phyloP scores from a whole-genome alignment of 92 coral and sea anemone genomes.

The Palythoa grandiflora region DNA sequence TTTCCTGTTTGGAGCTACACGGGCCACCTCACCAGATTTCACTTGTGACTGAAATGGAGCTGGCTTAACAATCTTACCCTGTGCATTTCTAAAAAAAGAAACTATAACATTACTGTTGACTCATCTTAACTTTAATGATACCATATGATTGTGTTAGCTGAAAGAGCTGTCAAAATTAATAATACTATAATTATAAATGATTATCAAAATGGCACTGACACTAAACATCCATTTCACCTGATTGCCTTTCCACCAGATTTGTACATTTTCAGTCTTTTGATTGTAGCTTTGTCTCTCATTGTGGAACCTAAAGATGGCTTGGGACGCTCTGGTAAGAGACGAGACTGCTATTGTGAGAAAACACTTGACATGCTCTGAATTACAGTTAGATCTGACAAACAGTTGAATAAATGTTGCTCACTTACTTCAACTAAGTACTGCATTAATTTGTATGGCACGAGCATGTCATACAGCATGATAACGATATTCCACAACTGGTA shows the following conservation, averaged over 20 bases:
- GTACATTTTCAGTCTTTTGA: slow-evolving; percentile 91
- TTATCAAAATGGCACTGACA: neutral
- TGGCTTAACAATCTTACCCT: slow-evolving; percentile 87
- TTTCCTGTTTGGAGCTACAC: slow-evolving; percentile 96
- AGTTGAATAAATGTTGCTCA: neutral
- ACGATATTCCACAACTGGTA: too few relatives aligned
- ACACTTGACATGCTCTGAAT: neutral
- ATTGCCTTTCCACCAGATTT: slow-evolving; percentile 93
- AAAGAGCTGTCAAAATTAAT: too few relatives aligned
- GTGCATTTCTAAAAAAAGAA: slow-evolving; percentile 69
- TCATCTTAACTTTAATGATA: neutral
- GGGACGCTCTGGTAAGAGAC: slow-evolving; percentile 73
- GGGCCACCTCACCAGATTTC: slow-evolving; percentile 89
- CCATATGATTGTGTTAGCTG: too few relatives aligned
- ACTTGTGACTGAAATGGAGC: slow-evolving; percentile 91
- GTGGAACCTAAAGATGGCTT: slow-evolving; percentile 88
- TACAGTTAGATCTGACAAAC: neutral
- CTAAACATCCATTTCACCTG: slow-evolving; percentile 52
- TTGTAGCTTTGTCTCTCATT: slow-evolving; percentile 90
- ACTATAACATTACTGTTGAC: neutral
- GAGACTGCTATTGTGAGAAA: neutral
- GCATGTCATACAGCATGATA: too few relatives aligned
- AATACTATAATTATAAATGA: neutral
- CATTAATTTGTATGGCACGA: too few relatives aligned
- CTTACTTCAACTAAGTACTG: too few relatives aligned